These are phyloP conservation scores for Crypturellus undulatus DNA, from an alignment of 2,113 vertebrate genomes.

Conservation along the genomic window DNA sequence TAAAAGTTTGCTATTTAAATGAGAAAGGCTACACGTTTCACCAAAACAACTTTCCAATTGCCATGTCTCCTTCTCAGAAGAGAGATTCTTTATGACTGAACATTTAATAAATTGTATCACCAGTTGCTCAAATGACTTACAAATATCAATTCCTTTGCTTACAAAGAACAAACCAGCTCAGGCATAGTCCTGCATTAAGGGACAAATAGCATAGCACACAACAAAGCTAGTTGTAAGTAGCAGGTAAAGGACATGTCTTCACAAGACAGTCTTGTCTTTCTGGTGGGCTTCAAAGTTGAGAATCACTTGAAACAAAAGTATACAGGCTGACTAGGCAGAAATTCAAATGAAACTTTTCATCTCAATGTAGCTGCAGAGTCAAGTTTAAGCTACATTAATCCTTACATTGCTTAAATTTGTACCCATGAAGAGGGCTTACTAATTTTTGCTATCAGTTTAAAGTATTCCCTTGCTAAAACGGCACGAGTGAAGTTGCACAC, in stretches of 20 bases:
- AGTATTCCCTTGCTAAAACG: neutral
- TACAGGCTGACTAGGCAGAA: neutral
- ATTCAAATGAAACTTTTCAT: neutral
- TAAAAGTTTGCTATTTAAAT: neutral
- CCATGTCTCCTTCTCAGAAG: neutral
- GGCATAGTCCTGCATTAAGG: accelerated
- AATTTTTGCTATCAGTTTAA: neutral
- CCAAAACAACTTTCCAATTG: neutral
- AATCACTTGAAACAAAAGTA: neutral
- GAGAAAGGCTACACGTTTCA: neutral
- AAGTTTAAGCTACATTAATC: neutral
- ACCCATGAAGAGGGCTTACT: neutral
- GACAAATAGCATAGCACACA: neutral
- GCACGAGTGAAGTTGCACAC: neutral
- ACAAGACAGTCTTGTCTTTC: accelerated
- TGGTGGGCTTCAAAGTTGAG: neutral
- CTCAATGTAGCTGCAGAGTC: neutral
- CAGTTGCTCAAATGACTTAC: neutral
- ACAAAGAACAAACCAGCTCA: neutral
- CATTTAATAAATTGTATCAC: neutral
- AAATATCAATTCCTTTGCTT: neutral
- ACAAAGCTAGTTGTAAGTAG: neutral
- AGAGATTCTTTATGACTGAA: neutral
- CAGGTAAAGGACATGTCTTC: neutral
- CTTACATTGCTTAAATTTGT: neutral